These are phyloP conservation scores for Polia nebulosa DNA, from an alignment of 2,888 invertebrate genomes.

Conservation along the genomic window DNA sequence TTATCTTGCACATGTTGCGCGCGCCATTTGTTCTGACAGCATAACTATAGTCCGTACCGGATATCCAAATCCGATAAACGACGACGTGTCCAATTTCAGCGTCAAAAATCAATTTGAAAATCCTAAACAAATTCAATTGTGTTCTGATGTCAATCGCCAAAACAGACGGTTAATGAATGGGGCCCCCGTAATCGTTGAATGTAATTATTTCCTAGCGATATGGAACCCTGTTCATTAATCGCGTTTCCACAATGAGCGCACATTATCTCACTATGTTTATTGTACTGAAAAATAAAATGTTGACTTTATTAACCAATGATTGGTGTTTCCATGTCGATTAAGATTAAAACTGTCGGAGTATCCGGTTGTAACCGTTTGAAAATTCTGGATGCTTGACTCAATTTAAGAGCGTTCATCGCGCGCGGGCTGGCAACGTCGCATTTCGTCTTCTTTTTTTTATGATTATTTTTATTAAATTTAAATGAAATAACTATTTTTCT, in stretches of 20 bases:
- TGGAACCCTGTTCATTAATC: conserved; percentile 45
- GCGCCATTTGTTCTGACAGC: conserved; percentile 10
- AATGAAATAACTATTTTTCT: too few relatives aligned
- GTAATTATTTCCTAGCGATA: conserved; percentile 50
- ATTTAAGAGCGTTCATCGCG: too few relatives aligned
- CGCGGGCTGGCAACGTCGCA: too few relatives aligned
- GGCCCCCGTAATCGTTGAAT: conserved; percentile 29
- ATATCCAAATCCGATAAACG: conserved; percentile 53
- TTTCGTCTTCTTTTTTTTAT: too few relatives aligned
- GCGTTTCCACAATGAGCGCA: conserved; percentile 42
- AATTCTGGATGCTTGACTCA: background rate
- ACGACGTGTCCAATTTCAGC: conserved; percentile 49
- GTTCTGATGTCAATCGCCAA: conserved; percentile 25
- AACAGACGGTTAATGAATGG: conserved; percentile 34
- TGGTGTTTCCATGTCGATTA: conserved; percentile 48
- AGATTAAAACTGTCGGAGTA: conserved; percentile 35
- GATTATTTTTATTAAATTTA: too few relatives aligned
- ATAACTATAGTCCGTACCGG: conserved; percentile 22
- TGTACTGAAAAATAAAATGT: conserved; percentile 44
- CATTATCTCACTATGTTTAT: conserved; percentile 47
- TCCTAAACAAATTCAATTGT: conserved; percentile 44
- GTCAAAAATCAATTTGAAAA: conserved; percentile 30
- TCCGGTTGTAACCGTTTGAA: conserved; percentile 20
- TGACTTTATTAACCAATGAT: conserved; percentile 34
- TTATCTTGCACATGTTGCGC: conserved; percentile 27